A percentile compares a stretch with the other conserved stretches of the same genome.
phyloP scores from a whole-genome alignment of 2,113 vertebrate genomes.

The Trichomycterus rosablanca region DNA sequence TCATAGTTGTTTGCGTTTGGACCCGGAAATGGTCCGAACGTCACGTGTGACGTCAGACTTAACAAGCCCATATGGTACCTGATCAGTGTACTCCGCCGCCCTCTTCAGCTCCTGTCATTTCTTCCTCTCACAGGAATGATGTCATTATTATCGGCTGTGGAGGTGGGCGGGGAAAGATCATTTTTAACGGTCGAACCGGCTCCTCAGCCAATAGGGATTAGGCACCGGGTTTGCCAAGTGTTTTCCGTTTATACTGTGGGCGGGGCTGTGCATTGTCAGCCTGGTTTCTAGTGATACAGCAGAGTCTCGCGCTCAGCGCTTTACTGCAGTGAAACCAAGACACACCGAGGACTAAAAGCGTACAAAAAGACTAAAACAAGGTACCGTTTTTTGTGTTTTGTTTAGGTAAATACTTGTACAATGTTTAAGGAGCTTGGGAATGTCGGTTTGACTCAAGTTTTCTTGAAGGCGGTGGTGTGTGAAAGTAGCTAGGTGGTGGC shows the following conservation, averaged over 20 bases:
- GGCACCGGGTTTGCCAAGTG: slow-evolving; percentile 10
- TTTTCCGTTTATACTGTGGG: slow-evolving; percentile 46
- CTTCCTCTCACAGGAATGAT: slow-evolving; percentile 44
- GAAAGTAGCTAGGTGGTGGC: slow-evolving; percentile 26
- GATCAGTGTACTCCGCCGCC: background rate
- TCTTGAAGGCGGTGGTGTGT: background rate
- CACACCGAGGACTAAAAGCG: background rate
- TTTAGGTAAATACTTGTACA: background rate
- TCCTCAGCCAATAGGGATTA: slow-evolving; percentile 35
- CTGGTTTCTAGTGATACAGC: slow-evolving; percentile 52
- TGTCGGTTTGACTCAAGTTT: slow-evolving; percentile 30
- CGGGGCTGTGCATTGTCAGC: slow-evolving; percentile 52
- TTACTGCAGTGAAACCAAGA: background rate
- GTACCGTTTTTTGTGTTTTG: slow-evolving; percentile 1
- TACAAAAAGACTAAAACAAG: slow-evolving; percentile 14
- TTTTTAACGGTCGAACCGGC: slow-evolving; percentile 44
- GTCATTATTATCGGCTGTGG: slow-evolving; percentile 45
- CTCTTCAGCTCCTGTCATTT: background rate
- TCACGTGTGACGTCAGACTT: background rate
- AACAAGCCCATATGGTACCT: background rate
- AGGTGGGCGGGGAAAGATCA: slow-evolving; percentile 45
- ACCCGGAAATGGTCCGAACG: too few relatives aligned
- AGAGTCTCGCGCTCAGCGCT: background rate
- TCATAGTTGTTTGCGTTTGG: too few relatives aligned
- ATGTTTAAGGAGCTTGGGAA: background rate